These are phyloP conservation scores for Xiphophorus birchmanni DNA, from an alignment of 2,797 vertebrate species.

Conservation along the genomic window DNA sequence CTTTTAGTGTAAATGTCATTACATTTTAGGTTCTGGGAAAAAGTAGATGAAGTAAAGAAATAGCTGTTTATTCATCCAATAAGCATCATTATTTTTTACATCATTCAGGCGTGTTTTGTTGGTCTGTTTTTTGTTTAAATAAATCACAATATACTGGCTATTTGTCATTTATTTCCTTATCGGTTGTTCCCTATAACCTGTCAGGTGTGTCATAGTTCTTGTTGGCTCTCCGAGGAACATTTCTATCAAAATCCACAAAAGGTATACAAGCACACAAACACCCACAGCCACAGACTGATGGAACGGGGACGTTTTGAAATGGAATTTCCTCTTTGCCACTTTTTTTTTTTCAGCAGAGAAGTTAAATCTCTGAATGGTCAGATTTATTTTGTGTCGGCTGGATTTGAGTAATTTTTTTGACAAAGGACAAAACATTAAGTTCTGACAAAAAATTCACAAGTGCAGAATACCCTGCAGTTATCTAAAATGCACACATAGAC, in stretches of 20 bases:
- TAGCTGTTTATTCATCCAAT: not conserved
- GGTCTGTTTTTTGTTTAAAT: slow-evolving; percentile 8
- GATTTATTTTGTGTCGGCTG: slow-evolving; percentile 23
- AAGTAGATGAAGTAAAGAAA: not conserved
- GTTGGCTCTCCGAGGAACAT: slow-evolving; percentile 39
- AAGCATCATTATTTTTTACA: not conserved
- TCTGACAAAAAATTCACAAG: too few relatives aligned
- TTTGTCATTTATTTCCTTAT: not conserved
- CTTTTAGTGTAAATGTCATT: slow-evolving; percentile 1
- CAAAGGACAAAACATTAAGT: slow-evolving; percentile 17
- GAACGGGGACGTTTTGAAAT: slow-evolving; percentile 62
- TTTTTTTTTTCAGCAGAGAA: slow-evolving; percentile 31
- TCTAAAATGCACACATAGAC: too few relatives aligned
- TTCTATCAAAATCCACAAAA: slow-evolving; percentile 34
- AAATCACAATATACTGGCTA: not conserved
- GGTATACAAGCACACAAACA: slow-evolving; percentile 24
- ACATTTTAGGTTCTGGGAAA: not conserved
- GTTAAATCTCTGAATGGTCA: slow-evolving; percentile 37
- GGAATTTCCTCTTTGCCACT: slow-evolving; percentile 57
- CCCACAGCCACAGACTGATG: slow-evolving; percentile 27
- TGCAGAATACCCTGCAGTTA: too few relatives aligned
- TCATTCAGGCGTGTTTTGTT: not conserved
- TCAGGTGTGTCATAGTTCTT: too few relatives aligned
- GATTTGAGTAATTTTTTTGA: slow-evolving; percentile 24
- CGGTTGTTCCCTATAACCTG: not conserved